A percentile compares a stretch with the other conserved stretches of the same genome.
Evolutionary conservation across 1,140 invertebrate species (phyloP).

Genomic region (Drosophila arizonae): DNA sequence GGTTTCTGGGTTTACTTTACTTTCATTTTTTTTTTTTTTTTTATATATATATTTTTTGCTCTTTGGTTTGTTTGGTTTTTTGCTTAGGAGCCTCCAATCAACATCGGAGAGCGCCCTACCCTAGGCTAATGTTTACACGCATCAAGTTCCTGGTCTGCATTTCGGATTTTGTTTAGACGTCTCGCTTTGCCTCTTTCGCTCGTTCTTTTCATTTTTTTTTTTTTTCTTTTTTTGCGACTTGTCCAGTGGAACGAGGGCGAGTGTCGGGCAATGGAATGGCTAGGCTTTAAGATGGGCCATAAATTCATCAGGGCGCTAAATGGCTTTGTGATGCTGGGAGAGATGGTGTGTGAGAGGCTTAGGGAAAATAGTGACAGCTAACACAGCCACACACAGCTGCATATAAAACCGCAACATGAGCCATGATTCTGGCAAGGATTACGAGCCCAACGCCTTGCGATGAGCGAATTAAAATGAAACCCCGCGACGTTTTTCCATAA

Average conservation of each 20-base stretch:
- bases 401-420: conserved; percentile 72
- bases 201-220: neutral
- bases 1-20: conserved; percentile 6
- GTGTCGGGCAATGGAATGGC: neutral
- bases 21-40: neutral
- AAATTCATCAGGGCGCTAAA: conserved; percentile 77
- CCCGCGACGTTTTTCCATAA: conserved; percentile 43
- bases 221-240: neutral
- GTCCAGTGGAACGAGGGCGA: neutral
- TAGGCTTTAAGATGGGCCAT: conserved; percentile 52
- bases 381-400: conserved; percentile 23
- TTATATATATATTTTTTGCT: conserved; percentile 10
- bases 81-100: conserved; percentile 39
- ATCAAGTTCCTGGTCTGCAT: conserved; percentile 42
- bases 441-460: conserved; percentile 59
- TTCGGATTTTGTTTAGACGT: conserved; percentile 30
- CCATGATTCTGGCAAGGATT: conserved; percentile 65
- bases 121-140: conserved; percentile 48
- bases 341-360: conserved; percentile 20
- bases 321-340: conserved; percentile 54
- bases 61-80: conserved; percentile 51
- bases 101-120: neutral
- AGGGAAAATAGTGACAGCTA: conserved; percentile 7
- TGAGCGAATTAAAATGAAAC: conserved; percentile 44
- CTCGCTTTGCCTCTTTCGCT: neutral